Conservation (phyloP, 2,888 invertebrate species). For the Eupithecia abbreviata region DNA sequence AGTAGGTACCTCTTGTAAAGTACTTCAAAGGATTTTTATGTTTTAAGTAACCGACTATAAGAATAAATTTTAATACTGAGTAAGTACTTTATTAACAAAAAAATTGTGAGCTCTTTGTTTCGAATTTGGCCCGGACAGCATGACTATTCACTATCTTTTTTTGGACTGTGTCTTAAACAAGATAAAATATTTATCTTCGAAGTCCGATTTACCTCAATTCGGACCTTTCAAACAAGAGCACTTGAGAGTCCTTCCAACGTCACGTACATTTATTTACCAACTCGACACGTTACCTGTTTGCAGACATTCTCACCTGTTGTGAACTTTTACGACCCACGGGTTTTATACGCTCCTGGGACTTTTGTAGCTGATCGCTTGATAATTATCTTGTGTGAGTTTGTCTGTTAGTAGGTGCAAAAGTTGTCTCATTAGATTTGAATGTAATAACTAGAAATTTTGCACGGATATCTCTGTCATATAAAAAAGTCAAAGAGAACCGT, state of each 20-base stretch:
- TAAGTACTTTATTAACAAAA: neutral
- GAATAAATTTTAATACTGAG: neutral
- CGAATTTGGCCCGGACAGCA: too few species aligned
- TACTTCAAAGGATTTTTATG: neutral
- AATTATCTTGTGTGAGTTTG: constrained; percentile 12
- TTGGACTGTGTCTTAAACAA: neutral
- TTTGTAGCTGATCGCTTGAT: constrained; percentile 16
- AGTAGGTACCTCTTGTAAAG: neutral
- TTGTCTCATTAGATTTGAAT: neutral
- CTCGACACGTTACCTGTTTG: constrained; percentile 34
- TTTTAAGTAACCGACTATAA: neutral
- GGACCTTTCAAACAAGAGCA: constrained; percentile 19
- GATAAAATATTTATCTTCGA: constrained; percentile 3
- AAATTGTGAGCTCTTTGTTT: neutral
- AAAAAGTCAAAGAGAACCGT: too few species aligned
- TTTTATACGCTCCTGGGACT: constrained; percentile 32
- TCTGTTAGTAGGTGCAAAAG: neutral
- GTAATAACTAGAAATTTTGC: neutral
- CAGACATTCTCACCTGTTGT: constrained; percentile 43
- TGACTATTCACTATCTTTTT: neutral
- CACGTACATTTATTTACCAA: constrained; percentile 36
- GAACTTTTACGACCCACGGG: constrained; percentile 37
- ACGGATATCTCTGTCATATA: neutral
- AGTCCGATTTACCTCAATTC: constrained; percentile 10
- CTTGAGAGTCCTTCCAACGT: constrained; percentile 27